phyloP scores from a whole-genome alignment of 2,797 vertebrate species.

The Saguinus oedipus region DNA sequence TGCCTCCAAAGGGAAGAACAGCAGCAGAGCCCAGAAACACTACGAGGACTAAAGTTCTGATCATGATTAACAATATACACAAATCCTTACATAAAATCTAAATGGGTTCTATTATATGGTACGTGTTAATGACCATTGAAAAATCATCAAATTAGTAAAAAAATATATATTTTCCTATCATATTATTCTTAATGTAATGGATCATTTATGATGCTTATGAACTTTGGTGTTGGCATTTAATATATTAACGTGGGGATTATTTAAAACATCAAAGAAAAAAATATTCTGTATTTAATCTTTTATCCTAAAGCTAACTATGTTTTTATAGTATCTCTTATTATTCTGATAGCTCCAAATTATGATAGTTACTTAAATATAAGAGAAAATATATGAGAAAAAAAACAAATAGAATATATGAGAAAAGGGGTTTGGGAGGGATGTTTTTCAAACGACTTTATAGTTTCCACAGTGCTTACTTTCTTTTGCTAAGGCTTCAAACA shows the following conservation, averaged over 20 bases:
- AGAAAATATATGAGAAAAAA: neutral
- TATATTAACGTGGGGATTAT: neutral
- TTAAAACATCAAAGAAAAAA: neutral
- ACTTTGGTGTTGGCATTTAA: neutral
- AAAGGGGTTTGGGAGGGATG: too few species aligned
- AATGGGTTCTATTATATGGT: neutral
- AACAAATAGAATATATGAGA: neutral
- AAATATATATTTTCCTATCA: neutral
- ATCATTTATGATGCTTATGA: neutral
- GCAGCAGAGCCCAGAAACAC: neutral
- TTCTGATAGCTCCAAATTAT: neutral
- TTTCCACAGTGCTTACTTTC: neutral
- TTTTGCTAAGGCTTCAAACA: neutral
- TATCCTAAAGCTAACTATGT: neutral
- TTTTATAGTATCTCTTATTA: neutral
- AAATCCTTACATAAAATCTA: neutral
- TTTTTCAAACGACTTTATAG: neutral
- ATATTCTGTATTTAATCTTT: neutral
- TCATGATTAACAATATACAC: neutral
- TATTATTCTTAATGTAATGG: neutral
- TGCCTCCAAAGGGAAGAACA: neutral
- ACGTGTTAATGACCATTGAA: neutral
- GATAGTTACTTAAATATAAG: neutral
- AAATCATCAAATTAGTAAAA: neutral
- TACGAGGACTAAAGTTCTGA: neutral